phyloP scores from a whole-genome alignment of 2,797 vertebrate genomes.

The Bryconaethiops microstoma region DNA sequence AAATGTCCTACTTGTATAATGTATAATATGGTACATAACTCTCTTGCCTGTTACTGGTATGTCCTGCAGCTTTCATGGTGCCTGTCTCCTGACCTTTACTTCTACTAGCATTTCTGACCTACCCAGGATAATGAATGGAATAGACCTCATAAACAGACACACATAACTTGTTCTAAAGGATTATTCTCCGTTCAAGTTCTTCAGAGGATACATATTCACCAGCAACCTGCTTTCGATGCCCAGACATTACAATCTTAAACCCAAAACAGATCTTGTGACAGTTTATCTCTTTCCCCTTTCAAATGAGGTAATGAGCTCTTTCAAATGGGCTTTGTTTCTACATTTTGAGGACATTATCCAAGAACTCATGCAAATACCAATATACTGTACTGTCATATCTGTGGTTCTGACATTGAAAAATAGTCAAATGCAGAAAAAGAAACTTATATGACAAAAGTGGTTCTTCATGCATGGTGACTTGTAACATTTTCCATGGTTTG shows the following conservation, averaged over 20 bases:
- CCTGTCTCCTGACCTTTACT: slow-evolving; percentile 77
- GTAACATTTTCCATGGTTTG: background rate
- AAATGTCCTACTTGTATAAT: slow-evolving; percentile 45
- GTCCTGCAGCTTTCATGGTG: slow-evolving; percentile 69
- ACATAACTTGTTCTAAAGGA: slow-evolving; percentile 72
- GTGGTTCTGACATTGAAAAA: background rate
- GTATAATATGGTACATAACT: slow-evolving; percentile 38
- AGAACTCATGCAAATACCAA: background rate
- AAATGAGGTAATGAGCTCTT: slow-evolving; percentile 17
- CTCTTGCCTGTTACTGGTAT: slow-evolving; percentile 63
- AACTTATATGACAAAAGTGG: slow-evolving; percentile 12
- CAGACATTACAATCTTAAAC: slow-evolving; percentile 21
- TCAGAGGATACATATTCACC: slow-evolving; percentile 77
- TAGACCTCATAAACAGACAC: slow-evolving; percentile 44
- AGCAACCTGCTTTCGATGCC: slow-evolving; percentile 76
- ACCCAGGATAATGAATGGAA: slow-evolving; percentile 48
- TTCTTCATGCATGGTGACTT: background rate
- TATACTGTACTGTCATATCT: background rate
- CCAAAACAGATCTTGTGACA: background rate
- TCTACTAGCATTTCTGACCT: slow-evolving; percentile 75
- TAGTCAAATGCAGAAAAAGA: background rate
- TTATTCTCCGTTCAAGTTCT: slow-evolving; percentile 76
- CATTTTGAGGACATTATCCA: slow-evolving; percentile 14
- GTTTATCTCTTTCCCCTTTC: background rate
- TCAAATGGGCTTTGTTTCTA: slow-evolving; percentile 7